These are phyloP conservation scores for Gnatocerus cornutus DNA, from an alignment of 2,888 invertebrate genomes.

Conservation along the genomic window DNA sequence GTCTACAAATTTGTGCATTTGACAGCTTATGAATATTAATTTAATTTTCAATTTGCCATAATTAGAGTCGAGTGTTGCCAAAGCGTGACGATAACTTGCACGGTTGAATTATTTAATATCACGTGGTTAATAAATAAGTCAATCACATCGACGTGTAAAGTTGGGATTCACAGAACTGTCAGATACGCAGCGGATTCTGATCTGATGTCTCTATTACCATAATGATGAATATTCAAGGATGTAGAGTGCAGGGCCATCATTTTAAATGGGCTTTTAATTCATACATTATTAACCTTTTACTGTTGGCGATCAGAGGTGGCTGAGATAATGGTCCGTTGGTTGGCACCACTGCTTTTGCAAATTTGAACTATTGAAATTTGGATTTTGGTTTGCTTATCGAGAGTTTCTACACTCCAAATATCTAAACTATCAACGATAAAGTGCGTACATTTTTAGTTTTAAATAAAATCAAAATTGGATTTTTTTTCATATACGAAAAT, in stretches of 20 bases:
- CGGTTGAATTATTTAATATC: constrained; percentile 34
- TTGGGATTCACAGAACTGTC: constrained; percentile 30
- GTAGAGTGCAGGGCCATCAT: constrained; percentile 41
- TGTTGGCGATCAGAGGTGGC: too few species aligned
- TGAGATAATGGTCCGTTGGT: too few species aligned
- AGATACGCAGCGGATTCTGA: constrained; percentile 35
- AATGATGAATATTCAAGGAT: constrained; percentile 50
- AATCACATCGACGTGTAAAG: constrained; percentile 24
- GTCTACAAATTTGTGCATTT: constrained; percentile 27
- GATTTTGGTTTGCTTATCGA: too few species aligned
- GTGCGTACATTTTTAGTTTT: too few species aligned
- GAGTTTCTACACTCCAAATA: too few species aligned
- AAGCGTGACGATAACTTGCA: constrained; percentile 33
- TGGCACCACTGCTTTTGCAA: too few species aligned
- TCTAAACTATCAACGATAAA: too few species aligned
- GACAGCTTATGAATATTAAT: constrained; percentile 36
- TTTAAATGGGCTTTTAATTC: constrained; percentile 38
- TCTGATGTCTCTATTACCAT: constrained; percentile 41
- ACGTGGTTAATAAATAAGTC: constrained; percentile 36
- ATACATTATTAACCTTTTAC: constrained; percentile 44
- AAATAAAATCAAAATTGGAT: too few species aligned
- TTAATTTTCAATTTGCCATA: constrained; percentile 17
- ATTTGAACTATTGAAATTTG: too few species aligned
- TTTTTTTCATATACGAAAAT: too few species aligned
- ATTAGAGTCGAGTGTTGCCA: constrained; percentile 23